Base-by-base conservation (phyloP, 2,113 vertebrate genomes). In the Verasper variegatus region DNA sequence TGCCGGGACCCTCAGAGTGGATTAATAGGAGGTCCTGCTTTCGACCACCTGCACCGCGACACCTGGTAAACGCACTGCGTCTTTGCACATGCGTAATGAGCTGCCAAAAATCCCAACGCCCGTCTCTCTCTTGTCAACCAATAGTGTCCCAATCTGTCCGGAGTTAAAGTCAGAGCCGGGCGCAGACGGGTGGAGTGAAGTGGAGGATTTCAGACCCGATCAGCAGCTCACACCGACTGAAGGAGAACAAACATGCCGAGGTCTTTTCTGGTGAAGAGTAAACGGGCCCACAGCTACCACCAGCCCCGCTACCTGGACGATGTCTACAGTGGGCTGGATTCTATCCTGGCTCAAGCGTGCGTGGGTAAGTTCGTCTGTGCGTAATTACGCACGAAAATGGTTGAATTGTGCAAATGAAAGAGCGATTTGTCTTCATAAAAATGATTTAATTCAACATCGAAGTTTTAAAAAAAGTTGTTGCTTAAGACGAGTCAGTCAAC, bases 251-350 rank as follows among this genome's bases (percentile, higher is more conserved):
- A 59, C 82, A 99, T 99, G 98, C 98, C 98, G 75, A 96, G 98
- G 86, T 98, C 98, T 13, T 99, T 99, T 92, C 93, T 99, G 40
- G 98, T 99, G 70, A 99, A 98, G 94, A 99, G 97, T 87, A 99
- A 98, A 92, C 95, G 97, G 90, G 97, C 97, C 71, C 97, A 99
- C 94, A 99, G 97, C 93, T 99, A 99, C 94, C 98, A 99, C 89
- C 96, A 97, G 88, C 97, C 96, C 24, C 95, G 98, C 35, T 94
- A 92, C 58, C 93, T 94, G 54, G 96, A 97, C 71, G 95, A 96
- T 64, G 95, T 95, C 91, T 95, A 86, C 82, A 83, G 86, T 71
- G 90, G 89, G 8, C 88, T 95, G 80, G 96, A 96, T 70, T 86
- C 88, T 18, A 89, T 95, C 15, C 88, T 95, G 57, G 94, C 95